Conservation (phyloP, 2,113 vertebrate species). For the Henicopernis longicauda region DNA sequence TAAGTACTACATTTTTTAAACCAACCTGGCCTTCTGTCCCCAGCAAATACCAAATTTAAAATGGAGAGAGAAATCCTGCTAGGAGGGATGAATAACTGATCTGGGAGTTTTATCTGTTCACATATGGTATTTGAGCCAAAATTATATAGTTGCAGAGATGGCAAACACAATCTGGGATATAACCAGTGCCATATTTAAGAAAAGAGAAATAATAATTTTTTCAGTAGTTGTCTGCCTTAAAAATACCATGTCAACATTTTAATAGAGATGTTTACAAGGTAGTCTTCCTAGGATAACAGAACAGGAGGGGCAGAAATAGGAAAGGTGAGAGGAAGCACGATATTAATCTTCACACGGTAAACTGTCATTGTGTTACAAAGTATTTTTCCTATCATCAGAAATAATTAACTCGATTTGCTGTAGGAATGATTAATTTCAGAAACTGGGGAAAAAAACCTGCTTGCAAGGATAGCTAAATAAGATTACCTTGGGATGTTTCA, state of each 20-base stretch:
- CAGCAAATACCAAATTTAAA: neutral
- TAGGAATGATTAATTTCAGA: neutral
- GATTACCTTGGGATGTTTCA: neutral
- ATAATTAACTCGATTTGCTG: neutral
- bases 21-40: neutral
- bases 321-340: neutral
- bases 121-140: neutral
- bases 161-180: neutral
- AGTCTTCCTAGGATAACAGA: neutral
- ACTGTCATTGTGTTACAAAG: neutral
- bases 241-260: neutral
- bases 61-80: neutral
- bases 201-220: neutral
- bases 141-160: neutral
- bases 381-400: neutral
- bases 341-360: neutral
- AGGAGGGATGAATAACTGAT: neutral
- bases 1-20: neutral
- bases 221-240: neutral
- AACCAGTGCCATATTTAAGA: neutral
- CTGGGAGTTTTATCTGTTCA: neutral
- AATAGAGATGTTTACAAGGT: neutral
- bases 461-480: neutral
- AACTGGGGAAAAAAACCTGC: fast-evolving
- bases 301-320: neutral